These are phyloP conservation scores for Clarias macrocephalus DNA, from an alignment of 2,113 vertebrate species.

Conservation along the genomic window DNA sequence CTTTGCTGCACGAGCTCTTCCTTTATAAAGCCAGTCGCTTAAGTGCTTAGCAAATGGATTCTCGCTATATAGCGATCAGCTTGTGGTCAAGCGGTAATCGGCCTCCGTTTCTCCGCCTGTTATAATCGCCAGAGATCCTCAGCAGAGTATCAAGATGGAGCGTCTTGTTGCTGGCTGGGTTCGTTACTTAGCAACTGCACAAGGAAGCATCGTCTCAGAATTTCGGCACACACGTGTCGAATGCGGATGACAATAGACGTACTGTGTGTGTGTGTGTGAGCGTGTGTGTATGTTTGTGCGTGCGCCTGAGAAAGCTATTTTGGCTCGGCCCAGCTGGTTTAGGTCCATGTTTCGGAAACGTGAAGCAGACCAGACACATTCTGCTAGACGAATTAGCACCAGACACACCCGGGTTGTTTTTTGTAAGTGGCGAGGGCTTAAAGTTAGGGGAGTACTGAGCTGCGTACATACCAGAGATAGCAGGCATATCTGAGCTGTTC, in stretches of 20 bases:
- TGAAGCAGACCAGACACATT: conserved; percentile 28
- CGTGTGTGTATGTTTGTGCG: neutral
- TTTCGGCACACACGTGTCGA: neutral
- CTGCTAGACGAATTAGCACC: neutral
- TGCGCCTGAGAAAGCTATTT: conserved; percentile 16
- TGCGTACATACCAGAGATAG: conserved; percentile 43
- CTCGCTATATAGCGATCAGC: neutral
- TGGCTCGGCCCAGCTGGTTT: neutral
- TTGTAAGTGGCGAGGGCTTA: neutral
- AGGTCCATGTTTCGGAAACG: conserved; percentile 17
- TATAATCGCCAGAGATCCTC: conserved; percentile 15
- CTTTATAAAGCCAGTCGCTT: neutral
- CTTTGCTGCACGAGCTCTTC: conserved; percentile 11
- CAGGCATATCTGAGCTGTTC: conserved; percentile 4
- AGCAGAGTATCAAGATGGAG: conserved; percentile 30
- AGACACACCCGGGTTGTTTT: conserved; percentile 18
- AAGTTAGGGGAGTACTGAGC: neutral
- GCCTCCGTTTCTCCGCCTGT: neutral
- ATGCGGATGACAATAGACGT: neutral
- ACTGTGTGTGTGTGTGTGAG: conserved; percentile 4
- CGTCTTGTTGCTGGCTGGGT: conserved; percentile 20
- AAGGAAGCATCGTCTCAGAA: conserved; percentile 10
- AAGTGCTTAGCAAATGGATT: conserved; percentile 23
- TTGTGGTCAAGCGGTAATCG: neutral
- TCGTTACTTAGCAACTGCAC: conserved; percentile 51